Conservation (phyloP, 2,888 invertebrate species). For the Oasisia sp. region DNA sequence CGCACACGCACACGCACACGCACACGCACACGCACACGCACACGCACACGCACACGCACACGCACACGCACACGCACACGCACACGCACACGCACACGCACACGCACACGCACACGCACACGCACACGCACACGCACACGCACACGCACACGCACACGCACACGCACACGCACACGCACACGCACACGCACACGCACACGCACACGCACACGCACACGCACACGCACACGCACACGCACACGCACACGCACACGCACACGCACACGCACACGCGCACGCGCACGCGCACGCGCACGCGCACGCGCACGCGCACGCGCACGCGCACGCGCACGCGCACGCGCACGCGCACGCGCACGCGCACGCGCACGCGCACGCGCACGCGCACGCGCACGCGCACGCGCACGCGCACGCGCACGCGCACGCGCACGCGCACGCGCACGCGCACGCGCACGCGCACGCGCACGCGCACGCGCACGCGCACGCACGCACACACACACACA, state of each 20-base stretch:
- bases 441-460: neutral
- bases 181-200: neutral
- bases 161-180: neutral
- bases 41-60: neutral
- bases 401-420: neutral
- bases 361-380: neutral
- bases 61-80: too few relatives aligned
- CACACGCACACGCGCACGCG: neutral
- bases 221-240: neutral
- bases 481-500: neutral
- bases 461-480: neutral
- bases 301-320: neutral
- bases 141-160: neutral
- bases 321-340: neutral
- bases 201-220: neutral
- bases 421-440: neutral
- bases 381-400: neutral
- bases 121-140: neutral
- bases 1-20: neutral
- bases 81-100: neutral
- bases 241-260: neutral
- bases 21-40: too few relatives aligned
- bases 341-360: neutral
- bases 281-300: neutral
- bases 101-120: neutral